Evolutionary conservation across 2,888 invertebrate genomes (phyloP), one percentile per base, ranked within the genome.

Genomic region (Troilus luridus): DNA sequence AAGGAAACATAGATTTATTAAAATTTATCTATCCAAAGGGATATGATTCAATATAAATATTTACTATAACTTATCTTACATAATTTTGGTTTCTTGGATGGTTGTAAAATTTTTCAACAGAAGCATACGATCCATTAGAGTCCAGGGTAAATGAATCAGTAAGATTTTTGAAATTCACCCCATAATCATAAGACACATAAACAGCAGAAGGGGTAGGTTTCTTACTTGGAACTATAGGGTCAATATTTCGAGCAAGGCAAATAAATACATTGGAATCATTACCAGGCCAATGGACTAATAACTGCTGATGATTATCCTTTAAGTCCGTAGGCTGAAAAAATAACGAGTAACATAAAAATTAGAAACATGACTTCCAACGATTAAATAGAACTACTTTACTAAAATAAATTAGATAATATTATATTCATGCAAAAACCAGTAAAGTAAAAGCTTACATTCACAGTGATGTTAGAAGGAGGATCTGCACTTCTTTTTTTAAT

Each of bases 251-350:
- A 5, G 98, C 97, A 92, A 98, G 94, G 93, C 98, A 98, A 92
- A 98, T 96, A 93, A 98, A 97, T 59, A 98, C 97, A 94, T 97
- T 96, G 54, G 93, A 92, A 41, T 97, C 96, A 94, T 97, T 97
- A 58, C 98, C 98, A 19, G 98, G 97, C 98, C 98, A 98, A 94
- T 98, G 98, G 17, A 98, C 98, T 96, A 98, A 97, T 93, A 98
- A 94, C 94, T 98, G 97, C 93, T 97, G 97, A 94, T 98, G 98
- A 92, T 96, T 96, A 94, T 98, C 98, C 94, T 98, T 97, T 54
- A 98, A 95, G n/a, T 85, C 91, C n/a, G 90, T 77, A 24, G 90
- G 58, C 77, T 90, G n/a, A 56, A 90, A 62, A 64, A 54, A 90
- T 21, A 77, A 2, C 41, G 24, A 27, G 17, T 19, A 67, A 62